A percentile compares a stretch with the other conserved stretches of the same genome.
Conservation (phyloP, 2,888 invertebrate genomes). For the Koerneria pararmatus region DNA sequence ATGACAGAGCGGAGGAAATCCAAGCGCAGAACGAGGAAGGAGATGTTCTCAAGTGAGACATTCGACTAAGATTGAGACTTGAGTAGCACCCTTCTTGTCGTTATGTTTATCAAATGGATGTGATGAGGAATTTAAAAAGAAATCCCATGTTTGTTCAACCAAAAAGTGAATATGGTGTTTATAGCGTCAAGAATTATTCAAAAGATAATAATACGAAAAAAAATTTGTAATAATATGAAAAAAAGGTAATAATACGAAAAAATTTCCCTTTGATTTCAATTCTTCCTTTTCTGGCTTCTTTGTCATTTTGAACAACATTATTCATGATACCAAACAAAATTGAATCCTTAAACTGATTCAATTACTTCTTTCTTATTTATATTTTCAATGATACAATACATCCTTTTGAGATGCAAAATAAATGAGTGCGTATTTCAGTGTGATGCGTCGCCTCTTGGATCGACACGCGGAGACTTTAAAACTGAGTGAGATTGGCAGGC, state of each 20-base stretch:
- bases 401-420: not conserved
- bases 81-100: too few relatives aligned
- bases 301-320: too few relatives aligned
- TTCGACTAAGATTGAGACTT: not conserved
- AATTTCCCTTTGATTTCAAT: too few relatives aligned
- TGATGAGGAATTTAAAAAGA: too few relatives aligned
- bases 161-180: not conserved
- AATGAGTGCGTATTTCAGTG: conserved; percentile 25
- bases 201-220: too few relatives aligned
- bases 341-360: too few relatives aligned
- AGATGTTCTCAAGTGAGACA: conserved; percentile 14
- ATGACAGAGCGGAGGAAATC: conserved; percentile 26
- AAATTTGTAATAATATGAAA: too few relatives aligned
- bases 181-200: too few relatives aligned
- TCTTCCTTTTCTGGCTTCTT: too few relatives aligned
- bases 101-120: too few relatives aligned
- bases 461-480: conserved; percentile 47
- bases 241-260: too few relatives aligned
- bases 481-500: conserved; percentile 46
- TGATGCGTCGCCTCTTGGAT: conserved; percentile 42
- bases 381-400: not conserved
- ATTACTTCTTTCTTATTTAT: not conserved
- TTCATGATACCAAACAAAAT: too few relatives aligned
- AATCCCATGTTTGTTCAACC: not conserved
- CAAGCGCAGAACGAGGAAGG: conserved; percentile 21